Conservation (phyloP, 2,888 invertebrate genomes). For the Boloria selene region DNA sequence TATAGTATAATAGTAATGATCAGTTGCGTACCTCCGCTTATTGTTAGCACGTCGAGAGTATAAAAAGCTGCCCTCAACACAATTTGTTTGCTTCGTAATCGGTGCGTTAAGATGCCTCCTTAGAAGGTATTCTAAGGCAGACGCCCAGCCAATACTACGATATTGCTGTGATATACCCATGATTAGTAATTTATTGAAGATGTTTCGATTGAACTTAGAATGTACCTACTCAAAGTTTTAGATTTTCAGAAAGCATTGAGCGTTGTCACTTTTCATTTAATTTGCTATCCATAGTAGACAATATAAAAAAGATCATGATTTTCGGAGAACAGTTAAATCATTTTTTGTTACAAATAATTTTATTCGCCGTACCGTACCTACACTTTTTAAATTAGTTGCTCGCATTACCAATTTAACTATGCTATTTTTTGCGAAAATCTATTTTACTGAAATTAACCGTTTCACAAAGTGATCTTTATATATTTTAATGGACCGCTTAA, state of each 20-base stretch:
- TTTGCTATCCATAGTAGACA: conserved; percentile 44
- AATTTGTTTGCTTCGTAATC: conserved; percentile 76
- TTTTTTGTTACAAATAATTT: conserved; percentile 54
- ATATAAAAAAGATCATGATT: conserved; percentile 66
- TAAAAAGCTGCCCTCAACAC: conserved; percentile 73
- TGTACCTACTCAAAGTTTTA: conserved; percentile 71
- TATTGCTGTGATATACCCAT: conserved; percentile 68
- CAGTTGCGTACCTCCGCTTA: conserved; percentile 73
- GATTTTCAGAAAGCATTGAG: conserved; percentile 69
- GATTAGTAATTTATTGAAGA: conserved; percentile 70
- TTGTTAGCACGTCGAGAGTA: conserved; percentile 78
- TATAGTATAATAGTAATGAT: conserved; percentile 80
- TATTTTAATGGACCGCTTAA: conserved; percentile 11
- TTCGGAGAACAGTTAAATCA: conserved; percentile 69
- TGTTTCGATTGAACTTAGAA: conserved; percentile 71
- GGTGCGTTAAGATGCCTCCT: conserved; percentile 59
- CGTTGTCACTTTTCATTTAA: conserved; percentile 56
- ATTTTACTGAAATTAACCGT: conserved; percentile 13
- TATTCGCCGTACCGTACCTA: conserved; percentile 48
- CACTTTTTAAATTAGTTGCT: conserved; percentile 41
- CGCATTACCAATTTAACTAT: conserved; percentile 16
- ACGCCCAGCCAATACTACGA: conserved; percentile 58
- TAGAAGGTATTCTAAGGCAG: conserved; percentile 60
- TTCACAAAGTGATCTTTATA: conserved; percentile 18
- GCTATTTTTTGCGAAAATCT: conserved; percentile 38